Evolutionary conservation across 2,888 invertebrate genomes (phyloP).

Genomic region (Rotaria magnacalcarata): DNA sequence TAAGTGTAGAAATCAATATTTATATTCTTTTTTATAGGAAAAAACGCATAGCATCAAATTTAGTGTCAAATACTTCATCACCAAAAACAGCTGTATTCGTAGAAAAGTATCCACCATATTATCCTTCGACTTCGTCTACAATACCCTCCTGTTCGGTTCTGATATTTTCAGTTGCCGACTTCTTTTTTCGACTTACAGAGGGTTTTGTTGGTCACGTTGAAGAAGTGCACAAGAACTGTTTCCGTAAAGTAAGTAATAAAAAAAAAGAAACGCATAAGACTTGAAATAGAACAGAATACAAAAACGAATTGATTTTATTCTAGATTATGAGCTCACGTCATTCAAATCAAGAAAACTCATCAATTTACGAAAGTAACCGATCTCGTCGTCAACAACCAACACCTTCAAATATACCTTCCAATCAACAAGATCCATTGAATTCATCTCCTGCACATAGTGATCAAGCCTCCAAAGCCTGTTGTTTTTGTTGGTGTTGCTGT

Average conservation of each 20-base stretch:
- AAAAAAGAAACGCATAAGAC: not conserved
- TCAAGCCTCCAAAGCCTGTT: conserved; percentile 63
- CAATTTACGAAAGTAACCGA: conserved; percentile 39
- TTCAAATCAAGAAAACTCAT: conserved; percentile 45
- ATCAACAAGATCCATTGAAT: conserved; percentile 47
- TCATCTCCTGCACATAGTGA: conserved; percentile 48
- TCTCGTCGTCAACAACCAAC: conserved; percentile 36
- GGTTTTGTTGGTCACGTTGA: conserved; percentile 20
- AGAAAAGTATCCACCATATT: not conserved
- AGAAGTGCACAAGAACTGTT: not conserved
- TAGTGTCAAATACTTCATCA: not conserved
- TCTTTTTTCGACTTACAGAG: not conserved
- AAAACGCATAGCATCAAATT: not conserved
- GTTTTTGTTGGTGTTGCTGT: conserved; percentile 70
- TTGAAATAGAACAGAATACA: not conserved
- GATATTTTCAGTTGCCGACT: not conserved
- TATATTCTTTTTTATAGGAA: not conserved
- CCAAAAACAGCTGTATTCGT: not conserved
- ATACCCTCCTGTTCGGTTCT: not conserved
- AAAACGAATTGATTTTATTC: too few species aligned
- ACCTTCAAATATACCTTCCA: conserved; percentile 32
- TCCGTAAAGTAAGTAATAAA: not conserved
- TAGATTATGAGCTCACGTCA: conserved; percentile 30
- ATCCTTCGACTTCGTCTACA: not conserved
- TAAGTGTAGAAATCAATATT: too few species aligned